These are phyloP conservation scores for crab-eating macaque (Macaca fascicularis) DNA, from an alignment of 2,113 vertebrate genomes.

Conservation along the genomic window T2T-MFA8v1.1 NC_088391.1:102154501-102155000, in stretches of 20 bases:
- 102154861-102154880: not conserved
- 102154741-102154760: not conserved
- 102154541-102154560: not conserved
- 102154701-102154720: not conserved
- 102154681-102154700: not conserved
- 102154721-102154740: not conserved
- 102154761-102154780: not conserved
- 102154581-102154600: not conserved
- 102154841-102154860: not conserved
- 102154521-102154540: not conserved
- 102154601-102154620: not conserved
- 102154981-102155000: accelerated
- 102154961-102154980: no score
- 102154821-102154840: not conserved
- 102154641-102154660: not conserved
- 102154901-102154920: not conserved
- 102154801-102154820: not conserved
- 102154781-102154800: not conserved
- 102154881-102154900: not conserved
- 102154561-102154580: not conserved
- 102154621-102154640: not conserved
- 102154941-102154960: not conserved
- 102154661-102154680: not conserved
- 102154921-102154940: not conserved
- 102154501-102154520: not conserved